phyloP scores from a whole-genome alignment of 2,113 vertebrate species.

The Petroica traversi region DNA sequence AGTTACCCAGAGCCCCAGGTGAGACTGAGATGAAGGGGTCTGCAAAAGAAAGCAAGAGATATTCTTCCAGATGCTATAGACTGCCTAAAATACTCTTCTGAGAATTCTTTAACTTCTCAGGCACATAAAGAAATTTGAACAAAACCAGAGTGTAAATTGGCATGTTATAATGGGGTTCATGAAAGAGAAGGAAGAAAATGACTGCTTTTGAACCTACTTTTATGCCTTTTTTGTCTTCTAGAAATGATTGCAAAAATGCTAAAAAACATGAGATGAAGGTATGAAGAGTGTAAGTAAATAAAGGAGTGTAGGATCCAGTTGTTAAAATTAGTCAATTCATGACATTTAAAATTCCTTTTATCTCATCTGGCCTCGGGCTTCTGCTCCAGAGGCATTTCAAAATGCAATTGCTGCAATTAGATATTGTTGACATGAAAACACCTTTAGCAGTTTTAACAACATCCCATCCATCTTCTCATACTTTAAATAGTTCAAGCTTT shows the following conservation, averaged over 20 bases:
- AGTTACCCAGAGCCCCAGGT: neutral
- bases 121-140: neutral
- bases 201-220: neutral
- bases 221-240: neutral
- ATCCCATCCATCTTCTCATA: neutral
- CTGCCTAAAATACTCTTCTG: neutral
- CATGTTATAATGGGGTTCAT: neutral
- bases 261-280: neutral
- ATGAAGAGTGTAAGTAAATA: neutral
- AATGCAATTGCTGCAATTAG: neutral
- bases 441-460: neutral
- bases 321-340: neutral
- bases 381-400: neutral
- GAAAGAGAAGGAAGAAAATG: neutral
- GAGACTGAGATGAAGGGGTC: neutral
- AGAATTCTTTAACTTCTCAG: neutral
- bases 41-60: neutral
- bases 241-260: neutral
- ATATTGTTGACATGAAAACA: neutral
- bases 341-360: neutral
- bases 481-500: neutral
- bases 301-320: neutral
- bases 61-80: neutral
- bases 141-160: neutral
- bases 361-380: neutral